Evolutionary conservation across 2,113 vertebrate genomes (phyloP), one percentile per base, ranked within the genome.

Genomic region (Xyrauchen texanus): DNA sequence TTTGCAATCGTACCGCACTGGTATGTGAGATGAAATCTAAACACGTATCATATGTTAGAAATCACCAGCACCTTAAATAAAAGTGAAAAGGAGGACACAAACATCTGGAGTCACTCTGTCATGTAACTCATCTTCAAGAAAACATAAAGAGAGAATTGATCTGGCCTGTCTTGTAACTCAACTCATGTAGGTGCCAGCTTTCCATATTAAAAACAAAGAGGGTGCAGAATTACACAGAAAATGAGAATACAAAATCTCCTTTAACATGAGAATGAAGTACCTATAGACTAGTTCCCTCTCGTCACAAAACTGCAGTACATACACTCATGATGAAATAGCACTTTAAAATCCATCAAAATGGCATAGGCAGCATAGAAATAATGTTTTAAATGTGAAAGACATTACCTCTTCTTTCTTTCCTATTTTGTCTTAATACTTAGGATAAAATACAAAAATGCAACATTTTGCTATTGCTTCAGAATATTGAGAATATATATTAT

Each of bases 301-400:
- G 64, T 34, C 15, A 53, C 5, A 45, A 63, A 80, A 66, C 51
- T 16, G 72, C 68, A 79, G 44, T 12, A 58, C 11, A 3, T 34
- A 21, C 34, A 51, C 49, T 62, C 13, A 67, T n/a, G 68, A 53
- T 49, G 46, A 49, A 61, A 63, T 80, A 80, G 75, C 58, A 79
- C 51, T 34, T 55, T 64, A 12, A 78, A 52, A 69, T 69, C 45
- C 11, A 44, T 3, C 21, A 4, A 52, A 68, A 44, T 6, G 15
- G 55, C 57, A 78, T 13, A 63, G 47, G 55, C 57, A 78, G 34
- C 52, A 34, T 73, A 63, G 62, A 82, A 77, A 74, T 78, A 74
- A 74, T 55, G 53, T 16, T 53, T 9, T 9, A 21, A 16, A 63
- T 63, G 6, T 71, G 21, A 73, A 53, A n/a, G n/a, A 12, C 8